These are phyloP conservation scores for Nephotettix cincticeps DNA, from an alignment of 1,140 invertebrate species.

Conservation along the genomic window DNA sequence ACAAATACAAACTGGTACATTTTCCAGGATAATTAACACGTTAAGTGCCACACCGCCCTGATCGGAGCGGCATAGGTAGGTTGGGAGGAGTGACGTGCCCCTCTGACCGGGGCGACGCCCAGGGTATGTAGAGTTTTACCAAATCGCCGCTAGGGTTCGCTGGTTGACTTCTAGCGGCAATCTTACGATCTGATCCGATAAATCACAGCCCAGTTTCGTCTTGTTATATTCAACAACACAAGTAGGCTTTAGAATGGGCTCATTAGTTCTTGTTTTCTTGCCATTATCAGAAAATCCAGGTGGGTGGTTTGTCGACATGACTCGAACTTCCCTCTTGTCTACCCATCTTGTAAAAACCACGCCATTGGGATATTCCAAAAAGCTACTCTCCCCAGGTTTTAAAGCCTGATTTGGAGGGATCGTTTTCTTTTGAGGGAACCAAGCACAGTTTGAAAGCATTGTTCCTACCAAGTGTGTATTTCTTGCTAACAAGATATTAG, in stretches of 20 bases:
- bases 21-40: no score
- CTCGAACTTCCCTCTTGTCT: conserved; percentile 13
- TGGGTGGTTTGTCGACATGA: conserved; percentile 21
- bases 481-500: conserved; percentile 23
- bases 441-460: conserved; percentile 30
- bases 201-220: conserved; percentile 23
- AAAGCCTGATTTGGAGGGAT: conserved; percentile 17
- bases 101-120: no score
- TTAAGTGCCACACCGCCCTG: no score
- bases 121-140: no score
- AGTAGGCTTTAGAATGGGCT: conserved; percentile 13
- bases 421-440: conserved; percentile 22
- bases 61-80: no score
- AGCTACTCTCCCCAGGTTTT: conserved; percentile 20
- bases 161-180: no score
- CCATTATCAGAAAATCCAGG: neutral
- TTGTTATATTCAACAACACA: conserved; percentile 25
- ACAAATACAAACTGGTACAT: no score
- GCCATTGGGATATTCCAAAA: neutral
- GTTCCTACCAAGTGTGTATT: conserved; percentile 34
- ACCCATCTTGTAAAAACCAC: conserved; percentile 25
- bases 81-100: no score
- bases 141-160: no score
- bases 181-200: conserved; percentile 23
- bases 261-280: neutral